Conservation (phyloP, 2,888 invertebrate genomes). For the Cephus nigrinus region DNA sequence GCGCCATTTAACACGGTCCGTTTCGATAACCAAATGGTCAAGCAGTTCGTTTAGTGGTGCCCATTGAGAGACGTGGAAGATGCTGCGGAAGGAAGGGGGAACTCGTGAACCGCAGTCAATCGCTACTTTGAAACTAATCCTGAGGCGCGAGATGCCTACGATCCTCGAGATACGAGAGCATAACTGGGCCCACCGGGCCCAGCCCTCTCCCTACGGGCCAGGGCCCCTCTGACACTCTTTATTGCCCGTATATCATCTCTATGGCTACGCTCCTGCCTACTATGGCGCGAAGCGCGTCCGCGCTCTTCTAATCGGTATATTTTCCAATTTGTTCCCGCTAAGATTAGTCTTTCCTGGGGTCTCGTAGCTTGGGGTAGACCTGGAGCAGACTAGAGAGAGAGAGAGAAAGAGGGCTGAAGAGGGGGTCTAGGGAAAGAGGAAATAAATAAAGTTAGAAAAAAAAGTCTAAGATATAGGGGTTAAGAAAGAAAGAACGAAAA, state of each 20-base stretch:
- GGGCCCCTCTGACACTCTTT: constrained; percentile 45
- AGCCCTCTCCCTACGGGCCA: background rate
- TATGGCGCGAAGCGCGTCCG: background rate
- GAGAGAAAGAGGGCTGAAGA: background rate
- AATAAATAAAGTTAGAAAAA: background rate
- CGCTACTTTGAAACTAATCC: constrained; percentile 39
- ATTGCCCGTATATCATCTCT: constrained; percentile 49
- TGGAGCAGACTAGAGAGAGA: background rate
- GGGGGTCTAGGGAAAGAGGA: background rate
- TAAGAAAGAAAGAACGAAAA: background rate
- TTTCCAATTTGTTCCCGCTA: constrained; percentile 24
- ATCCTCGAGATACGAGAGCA: constrained; percentile 3
- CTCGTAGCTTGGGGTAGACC: background rate
- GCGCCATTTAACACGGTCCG: background rate
- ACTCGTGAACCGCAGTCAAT: background rate
- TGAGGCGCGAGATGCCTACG: constrained; percentile 20
- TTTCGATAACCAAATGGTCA: background rate
- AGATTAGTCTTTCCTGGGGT: constrained; percentile 18
- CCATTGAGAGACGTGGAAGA: background rate
- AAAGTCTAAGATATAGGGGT: background rate
- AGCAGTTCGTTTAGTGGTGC: background rate
- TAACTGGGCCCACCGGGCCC: constrained; percentile 13
- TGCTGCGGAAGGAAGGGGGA: background rate
- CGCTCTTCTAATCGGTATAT: constrained; percentile 19
- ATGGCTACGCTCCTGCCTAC: constrained; percentile 16